phyloP scores from a whole-genome alignment of 2,113 vertebrate genomes.

The Protomyctophum bolini region DNA sequence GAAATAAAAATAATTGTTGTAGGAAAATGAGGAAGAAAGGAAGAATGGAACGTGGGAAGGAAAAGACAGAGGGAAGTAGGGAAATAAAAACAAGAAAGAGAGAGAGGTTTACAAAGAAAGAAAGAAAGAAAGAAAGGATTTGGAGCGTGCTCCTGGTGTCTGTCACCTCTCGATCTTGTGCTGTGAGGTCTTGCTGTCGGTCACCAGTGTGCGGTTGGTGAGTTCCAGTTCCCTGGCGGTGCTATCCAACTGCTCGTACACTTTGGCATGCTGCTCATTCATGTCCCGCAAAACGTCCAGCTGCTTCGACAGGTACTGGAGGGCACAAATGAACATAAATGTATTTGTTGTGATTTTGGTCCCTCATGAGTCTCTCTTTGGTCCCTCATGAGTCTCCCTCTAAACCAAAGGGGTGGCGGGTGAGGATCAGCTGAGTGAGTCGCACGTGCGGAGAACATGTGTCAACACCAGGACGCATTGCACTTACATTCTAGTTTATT shows the following conservation, averaged over 20 bases:
- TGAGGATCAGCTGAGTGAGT: too few species aligned
- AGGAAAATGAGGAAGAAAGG: neutral
- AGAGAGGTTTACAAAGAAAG: neutral
- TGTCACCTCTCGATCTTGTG: slow-evolving; percentile 92
- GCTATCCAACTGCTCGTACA: slow-evolving; percentile 96
- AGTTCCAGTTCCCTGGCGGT: slow-evolving; percentile 91
- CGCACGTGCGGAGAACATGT: too few species aligned
- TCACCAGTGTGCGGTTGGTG: slow-evolving; percentile 89
- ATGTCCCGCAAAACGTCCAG: slow-evolving; percentile 93
- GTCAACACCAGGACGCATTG: too few species aligned
- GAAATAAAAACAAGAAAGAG: neutral
- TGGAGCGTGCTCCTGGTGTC: neutral
- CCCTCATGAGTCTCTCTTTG: too few species aligned
- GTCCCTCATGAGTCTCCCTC: too few species aligned
- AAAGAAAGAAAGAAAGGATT: neutral
- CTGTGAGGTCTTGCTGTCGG: slow-evolving; percentile 92
- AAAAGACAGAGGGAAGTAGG: neutral
- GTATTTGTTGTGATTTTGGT: neutral
- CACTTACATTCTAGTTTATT: too few species aligned
- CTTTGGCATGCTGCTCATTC: slow-evolving; percentile 96
- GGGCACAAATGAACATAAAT: neutral
- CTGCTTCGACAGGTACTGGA: slow-evolving; percentile 94
- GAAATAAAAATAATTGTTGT: too few species aligned
- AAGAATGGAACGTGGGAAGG: neutral
- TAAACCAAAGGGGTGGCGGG: too few species aligned